Base-by-base conservation (phyloP, 2,888 invertebrate species). In the Apodemia mormo region DNA sequence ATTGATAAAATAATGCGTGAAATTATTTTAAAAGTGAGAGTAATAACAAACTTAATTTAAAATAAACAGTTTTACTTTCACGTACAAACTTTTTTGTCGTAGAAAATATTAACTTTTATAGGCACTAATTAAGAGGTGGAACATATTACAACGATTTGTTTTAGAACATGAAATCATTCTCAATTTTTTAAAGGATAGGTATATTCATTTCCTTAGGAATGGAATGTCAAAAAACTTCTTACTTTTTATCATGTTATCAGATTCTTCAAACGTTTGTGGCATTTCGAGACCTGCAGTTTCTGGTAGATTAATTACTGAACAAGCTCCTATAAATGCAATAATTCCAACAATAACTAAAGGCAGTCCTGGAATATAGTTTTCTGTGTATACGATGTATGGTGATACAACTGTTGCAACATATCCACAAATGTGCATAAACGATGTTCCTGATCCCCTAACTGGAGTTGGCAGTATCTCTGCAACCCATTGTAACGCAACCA, bases 251-350 rank as follows among this genome's bases (percentile, higher is more conserved):
- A 92, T 70, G 2, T 77, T 73, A 72, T 90, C 90, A 1, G 90
- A 84, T 58, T 87, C 89, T 9, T 88, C 86, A 76, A 90, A 90
- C 0, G 88, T 85, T 71, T 90, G 87, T 0, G 91, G 91, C 83
- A 92, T 83, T 69, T 87, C 85, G 73, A 80, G 85, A 2, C 77
- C 78, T 0, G 87, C 86, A 2, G 91, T 91, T 75, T 92, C 92
- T 0, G 92, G 90, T 56, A 91, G 74, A 12, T 78, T 74, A 2
- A 89, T 71, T 3, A 84, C 79, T 5, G 86, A 67, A 1, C 81
- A 12, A 10, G 79, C 82, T n/a, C 82, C 84, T 9, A 81, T 10
- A 0, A 78, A 74, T 3, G 85, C 82, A 45, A 85, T 68, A 7
- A 66, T 54, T 0, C 83, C 87, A 30, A 86, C 74, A 9, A 90